Evolutionary conservation across 1,140 invertebrate species (phyloP).

Genomic region (Lordiphosa stackelbergi): DNA sequence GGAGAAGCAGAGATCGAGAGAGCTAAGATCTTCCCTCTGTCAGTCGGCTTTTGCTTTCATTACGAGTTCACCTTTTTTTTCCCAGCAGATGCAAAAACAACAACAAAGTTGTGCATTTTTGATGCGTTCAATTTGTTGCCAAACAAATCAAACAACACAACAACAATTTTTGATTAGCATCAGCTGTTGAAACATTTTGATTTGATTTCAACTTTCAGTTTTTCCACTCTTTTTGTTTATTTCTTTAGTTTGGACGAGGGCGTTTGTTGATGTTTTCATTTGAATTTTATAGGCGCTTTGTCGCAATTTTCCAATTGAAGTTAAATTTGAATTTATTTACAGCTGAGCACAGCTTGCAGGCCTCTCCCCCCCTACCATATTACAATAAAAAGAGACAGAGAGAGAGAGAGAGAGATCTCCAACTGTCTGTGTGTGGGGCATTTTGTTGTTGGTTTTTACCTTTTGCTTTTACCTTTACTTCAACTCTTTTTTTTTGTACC

Average conservation of each 20-base stretch:
- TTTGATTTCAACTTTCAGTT: conserved; percentile 43
- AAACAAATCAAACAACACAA: conserved; percentile 64
- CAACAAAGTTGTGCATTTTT: conserved; percentile 29
- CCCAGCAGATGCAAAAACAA: conserved; percentile 13
- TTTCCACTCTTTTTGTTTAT: conserved; percentile 48
- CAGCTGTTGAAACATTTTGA: conserved; percentile 65
- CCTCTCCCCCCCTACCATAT: neutral
- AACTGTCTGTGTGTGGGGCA: conserved; percentile 8
- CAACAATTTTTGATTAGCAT: conserved; percentile 63
- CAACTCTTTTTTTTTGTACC: neutral
- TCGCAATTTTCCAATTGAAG: conserved; percentile 57
- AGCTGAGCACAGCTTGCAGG: conserved; percentile 44
- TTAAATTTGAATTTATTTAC: conserved; percentile 44
- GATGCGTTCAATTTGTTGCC: conserved; percentile 71
- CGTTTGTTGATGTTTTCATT: conserved; percentile 61
- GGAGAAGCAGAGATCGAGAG: conserved; percentile 34
- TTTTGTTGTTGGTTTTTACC: conserved; percentile 9
- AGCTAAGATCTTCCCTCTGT: conserved; percentile 12
- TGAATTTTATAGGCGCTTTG: conserved; percentile 56
- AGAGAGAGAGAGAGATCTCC: too few species aligned
- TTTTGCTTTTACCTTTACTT: conserved; percentile 6
- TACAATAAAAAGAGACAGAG: neutral
- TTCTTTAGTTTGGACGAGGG: conserved; percentile 41
- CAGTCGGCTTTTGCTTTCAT: conserved; percentile 50
- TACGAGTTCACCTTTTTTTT: conserved; percentile 39